Base-by-base conservation (phyloP, 2,797 vertebrate species). In the Morus bassanus region DNA sequence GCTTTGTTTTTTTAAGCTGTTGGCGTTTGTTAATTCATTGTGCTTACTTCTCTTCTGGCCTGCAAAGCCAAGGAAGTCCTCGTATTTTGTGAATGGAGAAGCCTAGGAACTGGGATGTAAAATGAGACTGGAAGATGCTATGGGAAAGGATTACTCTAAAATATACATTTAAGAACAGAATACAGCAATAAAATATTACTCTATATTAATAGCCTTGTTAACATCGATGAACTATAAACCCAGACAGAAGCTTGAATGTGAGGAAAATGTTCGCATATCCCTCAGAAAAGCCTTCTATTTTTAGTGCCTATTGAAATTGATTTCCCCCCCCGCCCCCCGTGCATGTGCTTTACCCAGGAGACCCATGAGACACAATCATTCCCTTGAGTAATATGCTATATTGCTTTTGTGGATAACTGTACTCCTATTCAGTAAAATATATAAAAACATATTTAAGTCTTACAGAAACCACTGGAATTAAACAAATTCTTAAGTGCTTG, bases 251-350 rank as follows among this genome's bases (percentile, higher is more conserved):
- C 88, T 60, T 67, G 21, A 74, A 50, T 79, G 64, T 77, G 53
- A 93, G 57, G 84, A 85, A 72, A 77, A 92, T 77, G 86, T 73
- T 87, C 3, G 3, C 22, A 31, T 86, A 53, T 65, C 57, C 64
- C 63, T 86, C 74, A 87, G 88, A 95, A 95, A 93, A 92, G 90
- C 72, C n/a, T n/a, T 89, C 93, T 96, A 95, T 94, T 95, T 95
- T 96, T 95, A 95, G 90, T 70, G 56, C 65, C 90, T 70, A 57
- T 92, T 94, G 86, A 95, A 88, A 96, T 95, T 92, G 95, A 95
- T 95, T 85, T 85, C 77, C 1, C 18, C 83, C 65, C 17, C 17
- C 88, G 65, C 14, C 54, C 54, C 67, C 1, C 74, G 28, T 85
- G 64, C 39, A 27, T 69, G 33, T 95, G 69, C 79, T 94, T 96